phyloP scores from a whole-genome alignment of 2,797 vertebrate species.

The Cynodonichthys magdalenae region DNA sequence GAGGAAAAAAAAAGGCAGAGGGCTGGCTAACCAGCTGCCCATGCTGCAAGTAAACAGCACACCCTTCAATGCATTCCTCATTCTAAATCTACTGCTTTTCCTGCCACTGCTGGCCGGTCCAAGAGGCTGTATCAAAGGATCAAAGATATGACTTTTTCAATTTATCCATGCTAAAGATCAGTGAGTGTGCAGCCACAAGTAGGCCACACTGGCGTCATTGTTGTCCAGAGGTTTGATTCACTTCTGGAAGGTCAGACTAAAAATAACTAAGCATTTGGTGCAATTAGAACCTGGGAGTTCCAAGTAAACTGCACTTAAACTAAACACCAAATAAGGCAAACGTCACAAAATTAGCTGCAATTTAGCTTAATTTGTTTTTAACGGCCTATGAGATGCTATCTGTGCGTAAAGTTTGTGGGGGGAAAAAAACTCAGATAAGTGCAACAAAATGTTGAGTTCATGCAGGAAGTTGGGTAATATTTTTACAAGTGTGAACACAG shows the following conservation, averaged over 20 bases:
- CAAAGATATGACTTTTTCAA: conserved; percentile 83
- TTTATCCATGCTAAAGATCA: conserved; percentile 66
- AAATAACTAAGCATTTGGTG: conserved; percentile 69
- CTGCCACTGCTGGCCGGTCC: conserved; percentile 83
- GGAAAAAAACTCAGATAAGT: not conserved
- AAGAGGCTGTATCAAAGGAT: conserved; percentile 81
- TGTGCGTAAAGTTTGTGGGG: conserved; percentile 61
- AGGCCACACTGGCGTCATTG: conserved; percentile 86
- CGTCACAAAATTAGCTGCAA: conserved; percentile 81
- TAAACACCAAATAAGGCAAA: conserved; percentile 82
- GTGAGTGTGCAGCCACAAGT: conserved; percentile 68
- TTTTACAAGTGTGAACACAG: not conserved
- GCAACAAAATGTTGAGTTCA: conserved; percentile 32
- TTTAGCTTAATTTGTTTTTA: conserved; percentile 80
- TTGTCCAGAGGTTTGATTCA: conserved; percentile 87
- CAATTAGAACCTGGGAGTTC: conserved; percentile 81
- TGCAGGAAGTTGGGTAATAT: not conserved
- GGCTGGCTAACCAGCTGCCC: conserved; percentile 89
- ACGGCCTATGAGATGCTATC: conserved; percentile 79
- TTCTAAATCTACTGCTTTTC: conserved; percentile 89
- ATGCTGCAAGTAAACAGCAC: conserved; percentile 90
- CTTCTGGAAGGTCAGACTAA: conserved; percentile 77
- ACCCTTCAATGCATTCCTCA: conserved; percentile 85
- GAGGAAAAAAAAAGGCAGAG: conserved; percentile 53
- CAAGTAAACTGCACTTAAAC: conserved; percentile 81